Conservation (phyloP, 2,888 invertebrate species). For the Rutpela maculata region DNA sequence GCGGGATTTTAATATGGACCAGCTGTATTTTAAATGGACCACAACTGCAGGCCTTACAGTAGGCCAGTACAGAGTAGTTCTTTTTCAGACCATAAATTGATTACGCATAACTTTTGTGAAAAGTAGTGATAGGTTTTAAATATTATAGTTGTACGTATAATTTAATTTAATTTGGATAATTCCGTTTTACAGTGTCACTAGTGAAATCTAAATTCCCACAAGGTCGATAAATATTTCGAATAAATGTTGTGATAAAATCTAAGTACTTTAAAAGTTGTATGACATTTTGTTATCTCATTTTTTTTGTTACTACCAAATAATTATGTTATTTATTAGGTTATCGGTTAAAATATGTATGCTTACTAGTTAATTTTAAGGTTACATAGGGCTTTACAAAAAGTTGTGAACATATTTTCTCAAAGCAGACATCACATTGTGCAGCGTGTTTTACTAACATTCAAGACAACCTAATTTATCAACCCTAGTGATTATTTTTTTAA, state of each 20-base stretch:
- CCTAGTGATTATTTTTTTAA: no score
- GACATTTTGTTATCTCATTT: neutral
- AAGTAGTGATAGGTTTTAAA: conserved; percentile 15
- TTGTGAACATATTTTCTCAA: neutral
- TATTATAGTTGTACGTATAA: conserved; percentile 22
- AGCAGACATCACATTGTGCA: conserved; percentile 13
- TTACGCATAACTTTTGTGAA: conserved; percentile 25
- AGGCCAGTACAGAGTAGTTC: conserved; percentile 36
- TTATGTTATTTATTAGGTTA: neutral
- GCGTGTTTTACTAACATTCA: neutral
- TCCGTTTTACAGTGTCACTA: conserved; percentile 4
- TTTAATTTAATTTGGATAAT: conserved; percentile 13
- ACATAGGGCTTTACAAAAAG: conserved; percentile 9
- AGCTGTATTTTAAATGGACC: conserved; percentile 42
- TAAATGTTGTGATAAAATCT: conserved; percentile 16
- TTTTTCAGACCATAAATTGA: conserved; percentile 21
- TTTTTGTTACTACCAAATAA: neutral
- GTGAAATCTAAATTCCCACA: neutral
- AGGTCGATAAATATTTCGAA: neutral
- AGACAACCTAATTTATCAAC: neutral
- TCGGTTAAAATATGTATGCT: neutral
- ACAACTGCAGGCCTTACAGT: conserved; percentile 31
- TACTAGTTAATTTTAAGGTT: conserved; percentile 17
- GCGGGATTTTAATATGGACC: conserved; percentile 32
- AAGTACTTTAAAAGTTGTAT: conserved; percentile 1